Evolutionary conservation across 2,113 vertebrate genomes (phyloP).

Genomic region (Pituophis catenifer): DNA sequence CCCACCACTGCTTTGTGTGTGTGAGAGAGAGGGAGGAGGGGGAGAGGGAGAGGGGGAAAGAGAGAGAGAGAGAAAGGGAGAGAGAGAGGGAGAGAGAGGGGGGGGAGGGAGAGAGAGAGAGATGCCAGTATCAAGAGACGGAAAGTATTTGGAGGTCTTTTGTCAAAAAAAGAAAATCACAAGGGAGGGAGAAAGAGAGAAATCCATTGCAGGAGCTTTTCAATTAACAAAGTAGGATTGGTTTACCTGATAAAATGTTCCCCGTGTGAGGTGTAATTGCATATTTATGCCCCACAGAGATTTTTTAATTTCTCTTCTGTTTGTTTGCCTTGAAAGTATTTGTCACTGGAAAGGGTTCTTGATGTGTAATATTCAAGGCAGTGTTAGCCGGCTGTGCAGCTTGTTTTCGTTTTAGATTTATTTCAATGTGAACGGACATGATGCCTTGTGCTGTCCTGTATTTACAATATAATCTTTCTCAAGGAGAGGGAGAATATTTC

Average conservation of each 20-base stretch:
- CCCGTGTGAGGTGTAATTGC: slow-evolving; percentile 84
- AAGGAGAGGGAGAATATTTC: slow-evolving; percentile 55
- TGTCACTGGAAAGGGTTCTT: slow-evolving; percentile 77
- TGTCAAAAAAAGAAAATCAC: slow-evolving; percentile 61
- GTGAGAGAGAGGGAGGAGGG: neutral
- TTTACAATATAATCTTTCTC: slow-evolving; percentile 45
- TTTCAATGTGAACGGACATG: slow-evolving; percentile 63
- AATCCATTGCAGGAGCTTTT: slow-evolving; percentile 72
- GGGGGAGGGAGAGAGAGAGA: too few relatives aligned
- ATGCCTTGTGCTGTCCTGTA: slow-evolving; percentile 37
- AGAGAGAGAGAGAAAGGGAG: too few relatives aligned
- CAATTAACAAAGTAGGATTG: slow-evolving; percentile 84
- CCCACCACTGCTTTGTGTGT: neutral
- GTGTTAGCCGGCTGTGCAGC: slow-evolving; percentile 60
- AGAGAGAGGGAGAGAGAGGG: too few relatives aligned
- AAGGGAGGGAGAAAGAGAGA: neutral
- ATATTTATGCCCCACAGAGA: slow-evolving; percentile 86
- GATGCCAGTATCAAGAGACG: too few relatives aligned
- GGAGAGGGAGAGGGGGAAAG: neutral
- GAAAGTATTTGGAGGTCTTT: slow-evolving; percentile 63
- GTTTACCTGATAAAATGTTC: slow-evolving; percentile 87
- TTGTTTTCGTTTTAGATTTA: slow-evolving; percentile 74
- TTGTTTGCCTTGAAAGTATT: slow-evolving; percentile 85
- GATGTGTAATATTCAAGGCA: slow-evolving; percentile 75
- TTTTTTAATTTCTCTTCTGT: slow-evolving; percentile 86